These are phyloP conservation scores for Pseudorectes ferrugineus DNA, from an alignment of 2,113 vertebrate genomes.

Conservation along the genomic window DNA sequence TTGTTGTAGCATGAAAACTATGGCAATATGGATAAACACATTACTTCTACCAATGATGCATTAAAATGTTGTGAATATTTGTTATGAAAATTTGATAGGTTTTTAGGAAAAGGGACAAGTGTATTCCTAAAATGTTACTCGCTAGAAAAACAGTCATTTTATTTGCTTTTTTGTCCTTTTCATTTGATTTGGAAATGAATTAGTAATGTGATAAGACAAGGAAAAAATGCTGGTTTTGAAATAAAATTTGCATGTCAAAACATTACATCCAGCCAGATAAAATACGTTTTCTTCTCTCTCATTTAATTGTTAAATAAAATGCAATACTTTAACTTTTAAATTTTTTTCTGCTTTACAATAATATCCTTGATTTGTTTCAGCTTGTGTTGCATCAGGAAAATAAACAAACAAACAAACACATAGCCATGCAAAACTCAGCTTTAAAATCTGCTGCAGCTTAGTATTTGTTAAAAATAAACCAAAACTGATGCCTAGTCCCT, in stretches of 20 bases:
- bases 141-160: neutral
- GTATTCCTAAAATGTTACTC: neutral
- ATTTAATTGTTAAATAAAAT: neutral
- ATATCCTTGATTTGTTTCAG: neutral
- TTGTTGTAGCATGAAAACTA: neutral
- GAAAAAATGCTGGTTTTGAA: neutral
- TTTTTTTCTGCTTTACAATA: neutral
- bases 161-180: neutral
- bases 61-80: neutral
- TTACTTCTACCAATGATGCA: neutral
- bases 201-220: neutral
- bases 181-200: constrained; percentile 23
- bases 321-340: neutral
- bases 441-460: neutral
- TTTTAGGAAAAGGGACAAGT: neutral
- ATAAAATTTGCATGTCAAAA: constrained; percentile 53
- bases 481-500: neutral
- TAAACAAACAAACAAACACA: neutral
- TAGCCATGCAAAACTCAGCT: neutral
- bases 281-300: neutral
- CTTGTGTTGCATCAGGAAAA: neutral
- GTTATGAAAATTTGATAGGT: neutral
- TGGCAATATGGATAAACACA: neutral
- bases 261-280: constrained; percentile 8
- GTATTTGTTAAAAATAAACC: neutral